Base-by-base conservation (phyloP, 2,113 vertebrate genomes). In the Psophia crepitans region DNA sequence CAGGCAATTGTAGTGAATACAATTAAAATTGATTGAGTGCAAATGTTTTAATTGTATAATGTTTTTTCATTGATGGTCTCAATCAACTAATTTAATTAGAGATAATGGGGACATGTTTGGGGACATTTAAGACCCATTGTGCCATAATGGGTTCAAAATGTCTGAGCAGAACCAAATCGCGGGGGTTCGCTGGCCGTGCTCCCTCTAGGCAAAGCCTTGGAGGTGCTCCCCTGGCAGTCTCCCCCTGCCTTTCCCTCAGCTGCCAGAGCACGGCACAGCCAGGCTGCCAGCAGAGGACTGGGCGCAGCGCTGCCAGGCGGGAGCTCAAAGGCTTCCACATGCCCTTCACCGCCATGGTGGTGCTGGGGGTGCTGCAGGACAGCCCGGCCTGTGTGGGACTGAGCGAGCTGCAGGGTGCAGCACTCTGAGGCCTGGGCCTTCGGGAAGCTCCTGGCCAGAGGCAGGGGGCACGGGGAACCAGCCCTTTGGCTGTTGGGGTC, bases 11-110 rank as follows among this genome's bases (percentile, higher is more conserved):
- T 15, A 94, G 70, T 0, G 76, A 97, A 97, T 86, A 87, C 90
- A 71, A 96, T 97, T 96, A 97, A 96, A 97, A 97, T 97, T 91
- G 96, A 97, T 88, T 96, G 84, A 93, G 90, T 95, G 92, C 79
- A 92, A 97, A 84, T 94, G 90, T 96, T 97, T 97, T 96, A 96
- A 96, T 96, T 93, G 93, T 65, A 33, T 93, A 77, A 91, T 83
- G 93, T 84, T 95, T 90, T 95, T 82, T 85, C 81, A 94, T 87
- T 91, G 92, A 89, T 96, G 83, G 71, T 58, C 94, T 94, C 64
- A 88, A 90, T 69, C 69, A 86, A 26, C 20, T 95, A 92, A 94
- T 97, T 87, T 23, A 74, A 91, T 97, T 93, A 93, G 22, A 63
- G 83, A 43, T 95, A 95, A 96, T 90, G 84, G 76, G 87, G 81